Evolutionary conservation across 2,113 vertebrate species (phyloP), one percentile per base, ranked within the genome.

Genomic region (Microcebus lehilahytsara): DNA sequence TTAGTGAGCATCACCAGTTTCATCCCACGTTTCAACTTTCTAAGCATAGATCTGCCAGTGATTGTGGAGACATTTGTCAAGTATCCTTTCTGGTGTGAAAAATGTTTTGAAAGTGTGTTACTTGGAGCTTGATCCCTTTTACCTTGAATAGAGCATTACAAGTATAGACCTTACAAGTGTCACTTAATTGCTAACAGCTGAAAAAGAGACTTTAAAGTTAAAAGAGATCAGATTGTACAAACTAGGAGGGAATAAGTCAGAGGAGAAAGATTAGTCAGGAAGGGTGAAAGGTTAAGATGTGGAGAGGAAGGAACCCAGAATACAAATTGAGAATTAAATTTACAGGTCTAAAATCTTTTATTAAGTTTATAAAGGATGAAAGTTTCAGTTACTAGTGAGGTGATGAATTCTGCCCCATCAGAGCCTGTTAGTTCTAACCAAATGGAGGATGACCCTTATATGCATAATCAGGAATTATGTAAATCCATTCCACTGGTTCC

Each of bases 61-160:
- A 98, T 99, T 97, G 97, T 99, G 97, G 99, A 99, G 96, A 99
- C 99, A 3, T 99, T 99, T 98, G 99, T 99, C 99, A 99, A 99
- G 99, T 99, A 99, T 99, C 99, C 99, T 99, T 99, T 98, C 79
- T 89, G 80, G 32, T 98, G 16, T 92, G 69, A 95, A 96, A 93
- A 96, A 79, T 71, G 51, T 67, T 93, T 86, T 95, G 64, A 49
- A 96, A 93, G 56, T 95, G 58, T 95, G 25, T 92, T 97, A 64
- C 93, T 97, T 98, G 72, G 92, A 95, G 84, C 30, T 88, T 97
- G 67, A 69, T 94, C 9, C 20, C 25, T 78, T 88, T 97, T 96
- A 53, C 37, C 62, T 86, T 89, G 37, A 87, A 17, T 40, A 95
- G 34, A 93, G 12, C 83, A 37, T 93, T 74, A 46, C 42, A 80